These are phyloP conservation scores for Leucoma salicis DNA, from an alignment of 2,888 invertebrate species.

Conservation along the genomic window DNA sequence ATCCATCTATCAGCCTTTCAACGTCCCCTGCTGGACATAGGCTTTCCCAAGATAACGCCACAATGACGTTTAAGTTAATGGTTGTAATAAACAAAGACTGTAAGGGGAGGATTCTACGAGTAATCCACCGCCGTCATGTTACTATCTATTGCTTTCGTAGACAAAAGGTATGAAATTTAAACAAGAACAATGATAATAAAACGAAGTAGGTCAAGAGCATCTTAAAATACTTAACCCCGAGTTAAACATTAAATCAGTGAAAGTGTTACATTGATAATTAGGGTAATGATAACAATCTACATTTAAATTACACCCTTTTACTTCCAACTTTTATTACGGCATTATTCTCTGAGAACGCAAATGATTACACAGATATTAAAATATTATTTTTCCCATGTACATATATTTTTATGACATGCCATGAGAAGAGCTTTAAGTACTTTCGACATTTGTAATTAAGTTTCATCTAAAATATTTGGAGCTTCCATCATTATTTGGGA, in stretches of 20 bases:
- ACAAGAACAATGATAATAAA: not conserved
- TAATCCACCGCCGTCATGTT: too few species aligned
- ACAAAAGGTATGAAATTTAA: too few species aligned
- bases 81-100: too few species aligned
- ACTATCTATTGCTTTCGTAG: too few species aligned
- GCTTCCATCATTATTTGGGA: constrained; percentile 17
- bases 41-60: too few species aligned
- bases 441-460: constrained; percentile 15
- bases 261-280: constrained; percentile 44
- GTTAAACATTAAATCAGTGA: constrained; percentile 23
- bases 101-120: too few species aligned
- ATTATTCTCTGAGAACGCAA: constrained; percentile 31
- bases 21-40: too few species aligned
- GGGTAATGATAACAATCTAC: constrained; percentile 34
- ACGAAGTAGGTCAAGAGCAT: not conserved
- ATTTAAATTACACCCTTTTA: constrained; percentile 22
- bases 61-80: too few species aligned
- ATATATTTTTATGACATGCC: constrained; percentile 15
- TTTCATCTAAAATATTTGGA: constrained; percentile 17
- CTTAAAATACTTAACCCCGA: not conserved
- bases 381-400: constrained; percentile 23
- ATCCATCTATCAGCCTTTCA: too few species aligned
- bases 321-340: constrained; percentile 26
- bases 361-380: constrained; percentile 7
- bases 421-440: constrained; percentile 21